Evolutionary conservation across 2,797 vertebrate species (phyloP), one percentile per base, ranked within the genome.

Genomic region (Malurus splendens): DNA sequence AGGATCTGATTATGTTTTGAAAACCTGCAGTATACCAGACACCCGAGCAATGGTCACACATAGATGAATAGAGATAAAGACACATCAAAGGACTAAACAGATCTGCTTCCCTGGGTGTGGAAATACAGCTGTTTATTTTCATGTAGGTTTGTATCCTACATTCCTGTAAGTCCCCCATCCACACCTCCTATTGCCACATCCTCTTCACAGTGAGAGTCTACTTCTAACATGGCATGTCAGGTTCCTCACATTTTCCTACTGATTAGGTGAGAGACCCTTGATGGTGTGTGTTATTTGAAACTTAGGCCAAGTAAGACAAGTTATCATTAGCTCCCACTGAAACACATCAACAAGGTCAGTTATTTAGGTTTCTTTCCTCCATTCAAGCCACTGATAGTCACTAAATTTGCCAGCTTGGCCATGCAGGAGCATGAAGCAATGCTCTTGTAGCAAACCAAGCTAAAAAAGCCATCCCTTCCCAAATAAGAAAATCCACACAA

Each of bases 401-500:
- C 59, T 57, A 25, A 86, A 55, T 25, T 67, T 42, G 24, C 41
- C 5, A 3, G 7, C 33, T 14, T 1, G 1, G 38, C 41, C 5
- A 1, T 5, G 23, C 32, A 72, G n/a, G 41, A 80, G 47, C 61
- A 60, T 15, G 14, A 77, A 12, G 23, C 1, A 81, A 2, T 28
- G 42, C 51, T 42, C 12, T 66, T 1, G 0, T 25, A 57, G 36
- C 48, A 70, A 83, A 74, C 8, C 3, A 5, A 47, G 23, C 14
- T 55, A 30, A 78, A 90, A 82, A 64, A 68, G 30, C 45, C 84
- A 54, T 28, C 59, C 44, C 25, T 45, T 15, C 74, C n/a, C 48
- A 52, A 86, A 86, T 55, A 91, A 92, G 38, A 87, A 85, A 91
- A 81, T 41, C 24, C 84, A 86, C 54, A 89, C 72, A 16, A 28